Conservation (phyloP, 2,797 vertebrate genomes). For the Phataginus tetradactyla region DNA sequence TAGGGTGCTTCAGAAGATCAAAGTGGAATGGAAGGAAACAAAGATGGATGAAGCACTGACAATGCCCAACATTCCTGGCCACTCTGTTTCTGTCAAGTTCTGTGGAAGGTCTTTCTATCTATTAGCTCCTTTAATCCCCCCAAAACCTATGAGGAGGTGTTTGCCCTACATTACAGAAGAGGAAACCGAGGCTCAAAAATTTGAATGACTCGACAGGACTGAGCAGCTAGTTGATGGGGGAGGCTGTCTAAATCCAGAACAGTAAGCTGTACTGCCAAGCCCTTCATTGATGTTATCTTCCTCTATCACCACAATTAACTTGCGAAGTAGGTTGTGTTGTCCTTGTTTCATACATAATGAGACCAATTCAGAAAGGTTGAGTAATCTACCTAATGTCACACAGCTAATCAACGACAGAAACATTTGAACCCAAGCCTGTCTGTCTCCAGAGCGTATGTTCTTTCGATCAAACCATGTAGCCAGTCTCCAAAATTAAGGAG, state of each 20-base stretch:
- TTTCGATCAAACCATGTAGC: neutral
- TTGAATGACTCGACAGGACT: neutral
- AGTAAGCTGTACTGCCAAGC: neutral
- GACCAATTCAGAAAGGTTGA: constrained; percentile 31
- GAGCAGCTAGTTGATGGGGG: neutral
- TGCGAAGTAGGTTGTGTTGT: constrained; percentile 14
- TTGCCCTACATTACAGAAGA: neutral
- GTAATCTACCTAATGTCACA: neutral
- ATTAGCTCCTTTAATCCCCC: neutral
- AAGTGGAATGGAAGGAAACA: neutral
- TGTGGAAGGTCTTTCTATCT: neutral
- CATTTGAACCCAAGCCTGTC: neutral
- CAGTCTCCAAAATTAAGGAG: neutral
- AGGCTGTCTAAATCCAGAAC: neutral
- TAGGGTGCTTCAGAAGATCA: neutral
- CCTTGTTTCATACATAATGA: constrained; percentile 37
- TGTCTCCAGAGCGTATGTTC: neutral
- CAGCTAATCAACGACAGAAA: neutral
- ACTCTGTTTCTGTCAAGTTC: neutral
- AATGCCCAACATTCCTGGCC: neutral
- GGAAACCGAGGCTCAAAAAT: neutral
- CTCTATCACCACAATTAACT: neutral
- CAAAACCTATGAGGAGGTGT: neutral
- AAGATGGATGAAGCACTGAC: neutral
- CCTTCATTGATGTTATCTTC: neutral